A percentile compares a stretch with the other conserved stretches of the same genome.
Conservation (phyloP, 2,113 vertebrate species). For the Sisor rabdophorus region DNA sequence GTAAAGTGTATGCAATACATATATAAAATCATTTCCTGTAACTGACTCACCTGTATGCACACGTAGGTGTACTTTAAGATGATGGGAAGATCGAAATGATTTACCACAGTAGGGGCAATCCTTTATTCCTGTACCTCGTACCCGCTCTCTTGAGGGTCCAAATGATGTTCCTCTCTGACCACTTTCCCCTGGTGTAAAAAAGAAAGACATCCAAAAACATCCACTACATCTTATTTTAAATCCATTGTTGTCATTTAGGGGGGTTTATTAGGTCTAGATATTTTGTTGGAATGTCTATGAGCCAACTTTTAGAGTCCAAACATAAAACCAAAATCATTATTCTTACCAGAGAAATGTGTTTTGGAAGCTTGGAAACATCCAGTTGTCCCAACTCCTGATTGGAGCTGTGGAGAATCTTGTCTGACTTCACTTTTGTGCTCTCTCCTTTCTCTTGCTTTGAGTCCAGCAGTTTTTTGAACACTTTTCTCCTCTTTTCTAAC, state of each 20-base stretch:
- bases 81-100: conserved; percentile 89
- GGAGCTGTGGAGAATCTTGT: conserved; percentile 59
- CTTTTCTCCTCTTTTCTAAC: conserved; percentile 43
- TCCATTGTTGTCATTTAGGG: background rate
- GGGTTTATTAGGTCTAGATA: background rate
- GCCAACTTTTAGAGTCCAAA: background rate
- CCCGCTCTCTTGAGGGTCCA: conserved; percentile 70
- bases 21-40: background rate
- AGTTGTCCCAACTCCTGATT: conserved; percentile 51
- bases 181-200: conserved; percentile 72
- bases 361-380: conserved; percentile 63
- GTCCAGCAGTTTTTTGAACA: conserved; percentile 46
- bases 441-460: conserved; percentile 48
- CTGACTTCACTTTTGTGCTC: conserved; percentile 49
- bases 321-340: background rate
- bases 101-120: conserved; percentile 92
- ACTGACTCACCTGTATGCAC: conserved; percentile 83
- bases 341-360: conserved; percentile 67
- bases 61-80: conserved; percentile 89
- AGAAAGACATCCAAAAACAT: background rate
- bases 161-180: conserved; percentile 67
- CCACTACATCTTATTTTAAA: background rate
- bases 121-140: conserved; percentile 80
- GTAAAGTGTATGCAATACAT: background rate
- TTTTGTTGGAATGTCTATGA: background rate